Evolutionary conservation across 2,797 vertebrate species (phyloP).

Genomic region (Pyrrhura leucotis): DNA sequence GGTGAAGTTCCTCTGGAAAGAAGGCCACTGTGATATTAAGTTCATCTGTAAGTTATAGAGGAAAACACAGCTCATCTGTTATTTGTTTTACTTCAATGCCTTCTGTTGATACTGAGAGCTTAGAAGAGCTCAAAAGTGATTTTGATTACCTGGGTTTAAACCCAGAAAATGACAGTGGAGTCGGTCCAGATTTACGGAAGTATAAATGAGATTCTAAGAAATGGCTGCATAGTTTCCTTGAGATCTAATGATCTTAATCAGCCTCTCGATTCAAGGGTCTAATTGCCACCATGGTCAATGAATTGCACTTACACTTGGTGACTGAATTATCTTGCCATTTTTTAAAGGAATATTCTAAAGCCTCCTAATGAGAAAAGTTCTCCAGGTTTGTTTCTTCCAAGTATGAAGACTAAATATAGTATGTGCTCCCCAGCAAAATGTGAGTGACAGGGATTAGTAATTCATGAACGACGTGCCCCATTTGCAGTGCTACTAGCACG

Average conservation of each 20-base stretch:
- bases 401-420: slow-evolving; percentile 24
- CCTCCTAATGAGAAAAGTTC: slow-evolving; percentile 23
- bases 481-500: slow-evolving; percentile 61
- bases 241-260: slow-evolving; percentile 61
- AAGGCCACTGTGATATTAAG: not conserved
- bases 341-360: slow-evolving; percentile 32
- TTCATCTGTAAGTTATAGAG: not conserved
- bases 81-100: slow-evolving; percentile 15
- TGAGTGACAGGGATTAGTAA: slow-evolving; percentile 64
- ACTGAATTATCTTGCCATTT: slow-evolving; percentile 28
- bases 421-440: slow-evolving; percentile 60
- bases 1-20: not conserved
- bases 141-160: slow-evolving; percentile 32
- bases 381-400: slow-evolving; percentile 36
- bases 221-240: slow-evolving; percentile 25
- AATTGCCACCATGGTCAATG: slow-evolving; percentile 18
- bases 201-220: slow-evolving; percentile 46
- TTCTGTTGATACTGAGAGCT: slow-evolving; percentile 17
- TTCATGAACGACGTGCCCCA: slow-evolving; percentile 47
- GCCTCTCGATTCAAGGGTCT: slow-evolving; percentile 46
- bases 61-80: not conserved
- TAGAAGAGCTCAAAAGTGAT: not conserved
- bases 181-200: slow-evolving; percentile 34
- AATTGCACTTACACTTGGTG: slow-evolving; percentile 11
- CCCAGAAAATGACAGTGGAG: not conserved